Conservation (phyloP, 2,113 vertebrate genomes). For the Lonchura striata region DNA sequence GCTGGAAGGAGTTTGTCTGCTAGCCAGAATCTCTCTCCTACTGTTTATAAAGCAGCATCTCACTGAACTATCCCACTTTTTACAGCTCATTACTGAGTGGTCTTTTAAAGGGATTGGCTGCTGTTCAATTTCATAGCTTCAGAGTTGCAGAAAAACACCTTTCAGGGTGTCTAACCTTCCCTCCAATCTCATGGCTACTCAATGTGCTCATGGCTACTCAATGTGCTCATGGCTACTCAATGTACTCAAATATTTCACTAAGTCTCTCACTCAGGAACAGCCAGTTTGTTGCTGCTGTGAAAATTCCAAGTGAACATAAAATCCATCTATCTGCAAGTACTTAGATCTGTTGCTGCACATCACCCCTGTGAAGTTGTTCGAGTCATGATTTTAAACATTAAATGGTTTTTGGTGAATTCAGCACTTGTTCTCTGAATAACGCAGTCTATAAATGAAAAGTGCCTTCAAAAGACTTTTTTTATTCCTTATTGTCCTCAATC, state of each 20-base stretch:
- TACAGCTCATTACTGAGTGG: neutral
- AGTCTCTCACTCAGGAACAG: neutral
- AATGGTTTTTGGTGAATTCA: conserved; percentile 1
- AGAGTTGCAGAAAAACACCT: conserved; percentile 12
- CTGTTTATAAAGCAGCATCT: conserved; percentile 20
- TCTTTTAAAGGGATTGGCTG: neutral
- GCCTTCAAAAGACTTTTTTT: neutral
- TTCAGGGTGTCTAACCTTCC: neutral
- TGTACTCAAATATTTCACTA: neutral
- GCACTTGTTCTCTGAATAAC: neutral
- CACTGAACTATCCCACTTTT: neutral
- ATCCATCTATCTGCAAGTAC: neutral
- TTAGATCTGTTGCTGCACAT: neutral
- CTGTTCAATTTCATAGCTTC: neutral
- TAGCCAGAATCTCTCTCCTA: conserved; percentile 16
- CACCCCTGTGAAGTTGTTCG: neutral
- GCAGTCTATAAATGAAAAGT: neutral
- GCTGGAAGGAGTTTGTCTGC: conserved; percentile 16
- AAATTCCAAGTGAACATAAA: neutral
- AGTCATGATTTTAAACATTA: neutral
- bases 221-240: neutral
- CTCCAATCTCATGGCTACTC: neutral
- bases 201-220: neutral
- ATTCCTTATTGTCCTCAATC: conserved; percentile 17
- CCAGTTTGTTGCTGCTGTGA: neutral